Conservation (phyloP, 2,888 invertebrate species). For the Chrysodeixis includens region DNA sequence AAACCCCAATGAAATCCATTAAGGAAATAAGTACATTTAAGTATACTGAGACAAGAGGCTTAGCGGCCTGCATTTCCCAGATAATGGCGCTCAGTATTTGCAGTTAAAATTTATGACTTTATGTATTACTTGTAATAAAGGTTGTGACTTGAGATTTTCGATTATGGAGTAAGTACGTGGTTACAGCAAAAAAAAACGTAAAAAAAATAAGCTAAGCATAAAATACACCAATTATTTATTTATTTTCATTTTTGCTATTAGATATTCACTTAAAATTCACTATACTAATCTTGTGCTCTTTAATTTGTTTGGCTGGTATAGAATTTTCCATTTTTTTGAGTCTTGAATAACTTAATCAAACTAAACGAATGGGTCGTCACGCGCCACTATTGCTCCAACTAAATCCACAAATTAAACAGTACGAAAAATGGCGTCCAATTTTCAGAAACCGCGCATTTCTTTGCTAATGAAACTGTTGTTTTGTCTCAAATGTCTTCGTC, state of each 20-base stretch:
- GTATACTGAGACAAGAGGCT: background rate
- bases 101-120: background rate
- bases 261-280: background rate
- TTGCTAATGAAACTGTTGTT: conserved; percentile 74
- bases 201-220: no score
- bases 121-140: conserved; percentile 4
- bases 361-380: conserved; percentile 13
- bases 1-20: conserved; percentile 21
- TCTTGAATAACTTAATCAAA: conserved; percentile 9
- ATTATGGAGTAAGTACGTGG: conserved; percentile 1
- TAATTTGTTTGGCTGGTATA: background rate
- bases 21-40: conserved; percentile 13
- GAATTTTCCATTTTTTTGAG: background rate
- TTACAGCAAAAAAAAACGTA: background rate
- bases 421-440: conserved; percentile 72
- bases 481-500: conserved; percentile 65
- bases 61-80: background rate
- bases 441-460: conserved; percentile 71
- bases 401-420: conserved; percentile 66
- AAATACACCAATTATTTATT: no score
- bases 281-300: background rate
- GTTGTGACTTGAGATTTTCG: background rate
- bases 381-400: conserved; percentile 49
- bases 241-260: no score
- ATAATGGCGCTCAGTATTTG: conserved; percentile 2